Evolutionary conservation across 2,797 vertebrate species (phyloP), one percentile per base, ranked within the genome.

Genomic region (Betta splendens): DNA sequence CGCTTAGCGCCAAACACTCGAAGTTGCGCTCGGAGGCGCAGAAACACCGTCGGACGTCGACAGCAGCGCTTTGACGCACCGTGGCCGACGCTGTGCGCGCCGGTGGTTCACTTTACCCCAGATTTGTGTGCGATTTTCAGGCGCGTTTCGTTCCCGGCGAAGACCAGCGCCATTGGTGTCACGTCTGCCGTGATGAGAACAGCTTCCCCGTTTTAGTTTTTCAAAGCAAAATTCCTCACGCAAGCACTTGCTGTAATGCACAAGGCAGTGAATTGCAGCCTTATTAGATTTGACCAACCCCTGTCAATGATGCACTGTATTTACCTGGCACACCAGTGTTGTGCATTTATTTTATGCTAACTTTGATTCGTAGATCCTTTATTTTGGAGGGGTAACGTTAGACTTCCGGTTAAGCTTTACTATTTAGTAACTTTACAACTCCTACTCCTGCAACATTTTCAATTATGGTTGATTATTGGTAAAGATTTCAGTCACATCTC

Each of bases 121-220:
- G 1, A 47, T 52, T 29, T 50, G 3, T 10, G 22, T 7, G 43
- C 11, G 1, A 17, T 57, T 42, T 55, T 38, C 26, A 31, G 26
- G 11, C 39, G 1, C 15, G 48, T 72, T 79, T 65, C 58, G 22
- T 58, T 32, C 46, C 39, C 45, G 12, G 17, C 35, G 47, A 52
- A 71, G 72, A 81, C 21, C 56, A 44, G 75, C 62, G 63, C 64
- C 68, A 64, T 65, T 40, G 15, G 13, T 1, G 58, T 65, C 44
- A 29, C 43, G 8, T 1, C 0, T 1, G 13, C 21, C 4, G 7
- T 1, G 6, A 1, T 43, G 9, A 25, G 3, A 43, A 11, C 18
- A 23, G 33, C 73, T 74, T 86, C 85, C n/a, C 86, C 49, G 48
- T 71, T 60, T 23, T n/a, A 16, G 15, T n/a, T 54, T 63, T 66